Percentiles rank a stretch among this genome's conserved stretches.
Conservation (phyloP, 2,888 invertebrate species). For the Drosophila affinis region DNA sequence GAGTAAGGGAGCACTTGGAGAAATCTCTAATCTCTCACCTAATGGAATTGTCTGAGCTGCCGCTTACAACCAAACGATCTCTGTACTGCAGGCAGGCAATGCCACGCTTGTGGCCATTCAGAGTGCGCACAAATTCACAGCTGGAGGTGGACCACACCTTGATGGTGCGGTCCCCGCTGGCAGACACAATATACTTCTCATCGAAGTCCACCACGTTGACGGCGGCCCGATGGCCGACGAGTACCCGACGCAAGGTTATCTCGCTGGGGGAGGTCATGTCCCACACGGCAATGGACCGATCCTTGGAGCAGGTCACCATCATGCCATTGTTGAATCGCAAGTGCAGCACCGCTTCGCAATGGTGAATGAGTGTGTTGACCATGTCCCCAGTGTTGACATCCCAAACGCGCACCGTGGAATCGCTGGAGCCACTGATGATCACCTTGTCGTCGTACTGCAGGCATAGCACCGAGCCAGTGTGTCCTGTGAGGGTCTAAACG, state of each 20-base stretch:
- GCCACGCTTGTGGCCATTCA: conserved; percentile 99
- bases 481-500: conserved; percentile 93
- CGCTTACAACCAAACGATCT: conserved; percentile 98
- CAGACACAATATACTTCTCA: conserved; percentile 99
- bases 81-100: conserved; percentile 99
- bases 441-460: conserved; percentile 99
- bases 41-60: conserved; percentile 99
- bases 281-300: conserved; percentile 99
- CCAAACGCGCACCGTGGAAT: conserved; percentile 99
- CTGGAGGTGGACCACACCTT: conserved; percentile 99
- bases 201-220: conserved; percentile 99
- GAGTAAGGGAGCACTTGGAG: background rate
- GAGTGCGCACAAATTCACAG: conserved; percentile 99
- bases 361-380: conserved; percentile 99
- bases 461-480: conserved; percentile 99
- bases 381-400: conserved; percentile 97
- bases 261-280: conserved; percentile 99
- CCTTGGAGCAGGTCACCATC: conserved; percentile 99
- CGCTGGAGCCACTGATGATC: conserved; percentile 98
- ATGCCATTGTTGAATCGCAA: conserved; percentile 99
- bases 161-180: conserved; percentile 99
- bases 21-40: conserved; percentile 86
- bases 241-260: conserved; percentile 96
- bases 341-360: conserved; percentile 99
- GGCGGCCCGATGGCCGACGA: conserved; percentile 99